These are phyloP conservation scores for Drosophila mulleri DNA, from an alignment of 2,888 invertebrate species.

Conservation along the genomic window DNA sequence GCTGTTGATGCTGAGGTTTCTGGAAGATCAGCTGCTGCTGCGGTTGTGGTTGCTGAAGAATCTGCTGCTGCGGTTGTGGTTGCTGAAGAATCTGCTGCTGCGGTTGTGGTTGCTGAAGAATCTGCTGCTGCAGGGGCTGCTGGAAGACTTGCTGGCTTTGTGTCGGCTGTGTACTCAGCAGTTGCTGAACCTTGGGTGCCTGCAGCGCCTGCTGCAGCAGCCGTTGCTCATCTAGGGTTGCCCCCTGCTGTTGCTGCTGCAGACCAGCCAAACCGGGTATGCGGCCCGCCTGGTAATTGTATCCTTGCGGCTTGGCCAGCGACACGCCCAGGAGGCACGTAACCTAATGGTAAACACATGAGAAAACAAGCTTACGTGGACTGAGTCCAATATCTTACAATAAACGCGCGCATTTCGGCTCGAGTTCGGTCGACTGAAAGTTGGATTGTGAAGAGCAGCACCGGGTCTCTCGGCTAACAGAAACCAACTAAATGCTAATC, in stretches of 20 bases:
- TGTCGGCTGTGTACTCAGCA: background rate
- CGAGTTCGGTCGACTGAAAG: constrained; percentile 8
- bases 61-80: no score
- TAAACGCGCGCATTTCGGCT: constrained; percentile 77
- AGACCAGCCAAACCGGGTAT: background rate
- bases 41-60: constrained; percentile 32
- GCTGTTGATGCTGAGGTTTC: constrained; percentile 37
- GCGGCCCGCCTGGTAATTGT: constrained; percentile 71
- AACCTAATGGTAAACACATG: constrained; percentile 61
- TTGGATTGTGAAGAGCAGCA: constrained; percentile 34
- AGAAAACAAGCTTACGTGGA: background rate
- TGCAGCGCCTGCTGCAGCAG: constrained; percentile 76
- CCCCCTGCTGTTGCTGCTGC: constrained; percentile 22
- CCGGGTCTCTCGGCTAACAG: constrained; percentile 76
- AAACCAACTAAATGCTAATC: constrained; percentile 84
- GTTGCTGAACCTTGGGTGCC: constrained; percentile 63
- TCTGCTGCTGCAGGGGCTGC: constrained; percentile 44
- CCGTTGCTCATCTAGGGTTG: constrained; percentile 54
- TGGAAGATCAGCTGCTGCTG: constrained; percentile 40
- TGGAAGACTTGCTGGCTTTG: constrained; percentile 12
- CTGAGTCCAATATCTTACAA: constrained; percentile 70
- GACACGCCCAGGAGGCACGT: constrained; percentile 70
- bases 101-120: constrained; percentile 40
- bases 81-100: no score
- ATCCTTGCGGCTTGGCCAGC: constrained; percentile 81